Conservation (phyloP, 2,797 vertebrate genomes). For the Rhinella marina region DNA sequence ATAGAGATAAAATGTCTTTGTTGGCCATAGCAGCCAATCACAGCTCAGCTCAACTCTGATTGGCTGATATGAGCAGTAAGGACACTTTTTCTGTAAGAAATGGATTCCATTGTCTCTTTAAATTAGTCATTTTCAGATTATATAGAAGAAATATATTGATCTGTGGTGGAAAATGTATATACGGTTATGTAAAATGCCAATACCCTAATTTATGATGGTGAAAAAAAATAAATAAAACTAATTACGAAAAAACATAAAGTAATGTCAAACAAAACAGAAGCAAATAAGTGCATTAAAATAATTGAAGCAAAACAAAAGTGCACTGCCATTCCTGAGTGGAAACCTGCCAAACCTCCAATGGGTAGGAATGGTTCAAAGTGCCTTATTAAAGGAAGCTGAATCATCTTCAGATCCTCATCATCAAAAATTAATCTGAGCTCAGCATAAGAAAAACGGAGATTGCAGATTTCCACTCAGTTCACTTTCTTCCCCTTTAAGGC, state of each 20-base stretch:
- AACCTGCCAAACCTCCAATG: constrained; percentile 72
- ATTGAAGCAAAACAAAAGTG: constrained; percentile 75
- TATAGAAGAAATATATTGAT: not conserved
- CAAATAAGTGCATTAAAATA: constrained; percentile 66
- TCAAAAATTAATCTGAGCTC: not conserved
- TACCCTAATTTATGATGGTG: not conserved
- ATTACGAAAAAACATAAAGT: not conserved
- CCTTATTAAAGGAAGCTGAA: not conserved
- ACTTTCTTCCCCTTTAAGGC: constrained; percentile 83
- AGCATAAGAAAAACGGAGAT: not conserved
- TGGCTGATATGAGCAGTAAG: not conserved
- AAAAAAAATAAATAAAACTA: constrained; percentile 1
- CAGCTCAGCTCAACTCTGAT: not conserved
- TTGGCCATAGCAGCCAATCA: not conserved
- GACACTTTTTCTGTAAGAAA: not conserved
- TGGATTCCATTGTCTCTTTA: not conserved
- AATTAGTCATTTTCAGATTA: not conserved
- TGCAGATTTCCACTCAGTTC: constrained; percentile 86
- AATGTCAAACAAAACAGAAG: constrained; percentile 1
- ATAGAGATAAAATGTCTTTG: not conserved
- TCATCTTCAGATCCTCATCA: not conserved
- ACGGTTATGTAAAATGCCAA: not conserved
- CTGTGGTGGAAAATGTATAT: not conserved
- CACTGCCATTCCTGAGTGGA: constrained; percentile 78
- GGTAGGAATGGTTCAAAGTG: not conserved